phyloP scores from a whole-genome alignment of 2,113 vertebrate genomes.

The Bujurquina vittata region DNA sequence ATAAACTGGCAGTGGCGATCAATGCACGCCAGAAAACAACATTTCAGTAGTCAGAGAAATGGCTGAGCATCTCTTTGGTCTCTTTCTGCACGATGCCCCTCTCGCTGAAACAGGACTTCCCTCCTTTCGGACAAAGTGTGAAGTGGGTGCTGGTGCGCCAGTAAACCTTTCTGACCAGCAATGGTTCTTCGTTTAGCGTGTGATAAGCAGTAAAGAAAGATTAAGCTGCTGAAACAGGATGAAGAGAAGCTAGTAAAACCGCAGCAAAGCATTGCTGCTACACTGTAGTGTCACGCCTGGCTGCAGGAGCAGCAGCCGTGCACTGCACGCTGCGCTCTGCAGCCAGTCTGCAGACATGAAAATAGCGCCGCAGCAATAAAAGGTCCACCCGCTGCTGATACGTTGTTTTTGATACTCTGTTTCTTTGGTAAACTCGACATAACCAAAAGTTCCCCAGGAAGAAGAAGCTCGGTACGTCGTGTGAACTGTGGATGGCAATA shows the following conservation, averaged over 20 bases:
- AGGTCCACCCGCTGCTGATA: constrained; percentile 33
- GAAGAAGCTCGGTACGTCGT: neutral
- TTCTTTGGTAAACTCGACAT: neutral
- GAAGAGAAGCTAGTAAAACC: constrained; percentile 46
- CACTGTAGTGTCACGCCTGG: neutral
- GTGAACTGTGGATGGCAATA: constrained; percentile 19
- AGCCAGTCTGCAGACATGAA: neutral
- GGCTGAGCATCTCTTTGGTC: neutral
- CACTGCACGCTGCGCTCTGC: constrained; percentile 25
- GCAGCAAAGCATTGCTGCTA: constrained; percentile 34
- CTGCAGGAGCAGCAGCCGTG: constrained; percentile 45
- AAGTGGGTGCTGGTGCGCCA: neutral
- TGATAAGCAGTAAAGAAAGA: neutral
- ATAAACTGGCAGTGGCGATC: neutral
- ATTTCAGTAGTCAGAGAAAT: neutral
- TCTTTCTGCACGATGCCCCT: neutral
- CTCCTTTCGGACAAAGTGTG: constrained; percentile 4
- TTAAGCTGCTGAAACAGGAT: constrained; percentile 9
- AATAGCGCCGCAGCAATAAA: constrained; percentile 38
- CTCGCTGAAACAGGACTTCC: constrained; percentile 2
- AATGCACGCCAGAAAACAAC: constrained; percentile 6
- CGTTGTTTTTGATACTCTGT: neutral
- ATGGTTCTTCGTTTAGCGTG: neutral
- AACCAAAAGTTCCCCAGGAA: neutral
- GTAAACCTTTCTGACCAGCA: neutral